Conservation (phyloP, 2,113 vertebrate species). For the Pterocles burchelli region DNA sequence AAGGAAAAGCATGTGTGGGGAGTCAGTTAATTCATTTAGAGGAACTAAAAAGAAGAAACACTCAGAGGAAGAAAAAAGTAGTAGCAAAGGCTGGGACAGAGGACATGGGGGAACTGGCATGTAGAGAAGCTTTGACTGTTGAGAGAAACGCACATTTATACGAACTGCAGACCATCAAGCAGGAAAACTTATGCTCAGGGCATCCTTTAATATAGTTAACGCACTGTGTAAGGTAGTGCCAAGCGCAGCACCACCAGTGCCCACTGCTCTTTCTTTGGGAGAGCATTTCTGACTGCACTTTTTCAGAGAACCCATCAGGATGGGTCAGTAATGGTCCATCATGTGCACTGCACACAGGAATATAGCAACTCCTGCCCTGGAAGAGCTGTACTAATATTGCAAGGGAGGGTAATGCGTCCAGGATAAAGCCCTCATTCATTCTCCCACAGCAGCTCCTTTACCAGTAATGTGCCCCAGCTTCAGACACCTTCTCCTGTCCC, state of each 20-base stretch:
- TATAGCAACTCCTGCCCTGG: neutral
- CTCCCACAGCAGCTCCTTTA: neutral
- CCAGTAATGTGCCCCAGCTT: neutral
- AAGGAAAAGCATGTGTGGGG: neutral
- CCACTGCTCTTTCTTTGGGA: neutral
- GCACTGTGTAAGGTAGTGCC: neutral
- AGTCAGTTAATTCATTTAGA: neutral
- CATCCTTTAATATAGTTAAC: neutral
- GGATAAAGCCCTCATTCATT: neutral
- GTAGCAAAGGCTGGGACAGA: neutral
- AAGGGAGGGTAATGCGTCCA: neutral
- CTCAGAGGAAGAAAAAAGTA: neutral
- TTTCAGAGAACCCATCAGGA: neutral
- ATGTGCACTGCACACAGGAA: neutral
- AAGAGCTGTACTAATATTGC: neutral
- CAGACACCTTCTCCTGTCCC: neutral
- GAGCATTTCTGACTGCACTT: neutral
- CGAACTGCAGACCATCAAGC: neutral
- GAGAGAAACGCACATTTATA: neutral
- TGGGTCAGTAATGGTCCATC: neutral
- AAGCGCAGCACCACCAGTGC: neutral
- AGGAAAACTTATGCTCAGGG: neutral
- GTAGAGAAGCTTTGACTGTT: neutral
- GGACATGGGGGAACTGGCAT: accelerated
- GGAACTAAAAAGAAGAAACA: neutral